phyloP scores from a whole-genome alignment of 2,797 vertebrate species.

The Notamacropus eugenii region DNA sequence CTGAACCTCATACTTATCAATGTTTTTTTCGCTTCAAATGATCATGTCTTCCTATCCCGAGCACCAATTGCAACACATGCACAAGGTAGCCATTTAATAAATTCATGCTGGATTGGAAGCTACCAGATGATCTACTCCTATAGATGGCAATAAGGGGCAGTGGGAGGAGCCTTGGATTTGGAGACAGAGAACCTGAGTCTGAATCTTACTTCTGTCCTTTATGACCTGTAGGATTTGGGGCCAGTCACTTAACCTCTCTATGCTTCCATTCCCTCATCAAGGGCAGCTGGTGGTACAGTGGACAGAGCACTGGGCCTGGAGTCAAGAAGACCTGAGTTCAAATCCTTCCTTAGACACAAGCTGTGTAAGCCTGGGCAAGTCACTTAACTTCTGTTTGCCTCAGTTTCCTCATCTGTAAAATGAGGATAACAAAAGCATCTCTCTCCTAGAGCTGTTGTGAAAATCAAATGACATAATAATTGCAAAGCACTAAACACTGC shows the following conservation, averaged over 20 bases:
- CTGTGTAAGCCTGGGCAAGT: neutral
- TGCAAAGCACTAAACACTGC: neutral
- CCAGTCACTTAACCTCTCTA: neutral
- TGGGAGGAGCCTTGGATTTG: neutral
- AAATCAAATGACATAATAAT: neutral
- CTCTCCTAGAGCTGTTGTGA: neutral
- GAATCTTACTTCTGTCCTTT: neutral
- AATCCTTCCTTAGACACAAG: neutral
- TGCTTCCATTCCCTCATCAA: neutral
- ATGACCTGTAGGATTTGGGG: neutral
- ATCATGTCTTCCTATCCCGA: neutral
- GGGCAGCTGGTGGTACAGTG: neutral
- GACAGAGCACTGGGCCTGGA: neutral
- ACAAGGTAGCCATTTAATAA: neutral
- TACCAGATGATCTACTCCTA: neutral
- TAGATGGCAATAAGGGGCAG: neutral
- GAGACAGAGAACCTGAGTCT: neutral
- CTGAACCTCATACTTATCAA: neutral
- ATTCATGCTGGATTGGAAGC: neutral
- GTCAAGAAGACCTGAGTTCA: neutral
- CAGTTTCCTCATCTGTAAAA: neutral
- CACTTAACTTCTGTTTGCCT: neutral
- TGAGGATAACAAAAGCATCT: neutral
- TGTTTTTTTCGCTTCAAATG: neutral
- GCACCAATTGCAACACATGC: neutral